phyloP scores from a whole-genome alignment of 1,140 invertebrate genomes.

The Phenacoccus solenopsis region DNA sequence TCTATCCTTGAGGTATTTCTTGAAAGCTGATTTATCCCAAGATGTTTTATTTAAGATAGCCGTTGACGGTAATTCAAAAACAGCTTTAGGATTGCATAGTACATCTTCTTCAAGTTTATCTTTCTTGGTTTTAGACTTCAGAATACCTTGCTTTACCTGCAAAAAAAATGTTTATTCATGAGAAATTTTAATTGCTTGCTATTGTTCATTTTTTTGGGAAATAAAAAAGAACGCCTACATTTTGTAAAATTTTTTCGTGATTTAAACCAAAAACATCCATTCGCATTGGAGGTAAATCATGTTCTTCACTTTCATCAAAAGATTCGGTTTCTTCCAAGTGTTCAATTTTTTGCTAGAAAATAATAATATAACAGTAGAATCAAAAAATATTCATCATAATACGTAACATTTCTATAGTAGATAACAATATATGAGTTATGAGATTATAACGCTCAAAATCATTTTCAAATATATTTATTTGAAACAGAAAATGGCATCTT shows the following conservation, averaged over 20 bases:
- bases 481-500: no score
- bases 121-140: not conserved
- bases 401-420: no score
- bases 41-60: not conserved
- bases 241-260: constrained; percentile 39
- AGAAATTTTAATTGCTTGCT: not conserved
- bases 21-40: not conserved
- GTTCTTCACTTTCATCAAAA: constrained; percentile 22
- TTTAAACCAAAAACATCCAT: constrained; percentile 56
- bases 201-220: not conserved
- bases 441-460: no score
- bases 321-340: constrained; percentile 33
- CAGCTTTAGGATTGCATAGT: not conserved
- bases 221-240: not conserved
- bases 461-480: no score
- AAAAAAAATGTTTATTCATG: not conserved
- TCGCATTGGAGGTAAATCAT: constrained; percentile 41
- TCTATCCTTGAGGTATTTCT: not conserved
- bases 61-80: not conserved
- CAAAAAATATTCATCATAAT: not conserved
- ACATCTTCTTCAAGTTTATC: not conserved
- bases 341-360: constrained; percentile 37
- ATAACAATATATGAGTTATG: no score
- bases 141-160: not conserved
- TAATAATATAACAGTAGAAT: constrained; percentile 6